Evolutionary conservation across 1,140 invertebrate species (phyloP).

Genomic region (Solen grandis): DNA sequence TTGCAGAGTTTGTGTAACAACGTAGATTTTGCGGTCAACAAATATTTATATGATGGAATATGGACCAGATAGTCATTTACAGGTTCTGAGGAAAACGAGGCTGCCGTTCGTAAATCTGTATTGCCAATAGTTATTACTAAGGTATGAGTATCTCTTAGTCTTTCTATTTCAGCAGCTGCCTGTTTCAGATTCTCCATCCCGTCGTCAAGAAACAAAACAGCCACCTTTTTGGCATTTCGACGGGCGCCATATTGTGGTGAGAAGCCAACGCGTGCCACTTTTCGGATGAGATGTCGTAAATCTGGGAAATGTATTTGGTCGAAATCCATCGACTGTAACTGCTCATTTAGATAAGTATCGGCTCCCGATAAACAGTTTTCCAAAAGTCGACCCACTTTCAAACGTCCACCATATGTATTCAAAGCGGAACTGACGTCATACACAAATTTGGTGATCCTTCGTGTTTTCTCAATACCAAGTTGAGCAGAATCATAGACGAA

Average conservation of each 20-base stretch:
- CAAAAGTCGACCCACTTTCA: slow-evolving; percentile 54
- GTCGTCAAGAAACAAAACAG: slow-evolving; percentile 64
- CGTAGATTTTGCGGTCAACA: slow-evolving; percentile 40
- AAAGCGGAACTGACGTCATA: slow-evolving; percentile 52
- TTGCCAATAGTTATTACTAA: slow-evolving; percentile 65
- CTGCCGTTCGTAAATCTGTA: slow-evolving; percentile 41
- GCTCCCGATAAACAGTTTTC: slow-evolving; percentile 61
- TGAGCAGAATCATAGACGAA: slow-evolving; percentile 62
- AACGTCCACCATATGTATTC: slow-evolving; percentile 41
- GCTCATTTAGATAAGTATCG: slow-evolving; percentile 46
- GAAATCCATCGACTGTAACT: slow-evolving; percentile 45
- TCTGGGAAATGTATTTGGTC: slow-evolving; percentile 58
- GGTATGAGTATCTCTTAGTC: slow-evolving; percentile 24
- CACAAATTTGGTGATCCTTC: slow-evolving; percentile 60
- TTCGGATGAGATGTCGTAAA: slow-evolving; percentile 39
- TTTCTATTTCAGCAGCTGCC: slow-evolving; percentile 51
- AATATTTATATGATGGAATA: slow-evolving; percentile 55
- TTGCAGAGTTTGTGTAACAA: slow-evolving; percentile 55
- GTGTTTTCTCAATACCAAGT: slow-evolving; percentile 57
- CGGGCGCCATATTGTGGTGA: slow-evolving; percentile 46
- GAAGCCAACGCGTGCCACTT: slow-evolving; percentile 49
- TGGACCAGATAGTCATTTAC: slow-evolving; percentile 62
- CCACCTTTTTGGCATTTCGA: slow-evolving; percentile 56
- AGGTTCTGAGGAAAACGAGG: slow-evolving; percentile 51
- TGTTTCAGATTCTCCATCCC: slow-evolving; percentile 56